phyloP scores from a whole-genome alignment of 2,797 vertebrate species.

The Pagetopsis macropterus region DNA sequence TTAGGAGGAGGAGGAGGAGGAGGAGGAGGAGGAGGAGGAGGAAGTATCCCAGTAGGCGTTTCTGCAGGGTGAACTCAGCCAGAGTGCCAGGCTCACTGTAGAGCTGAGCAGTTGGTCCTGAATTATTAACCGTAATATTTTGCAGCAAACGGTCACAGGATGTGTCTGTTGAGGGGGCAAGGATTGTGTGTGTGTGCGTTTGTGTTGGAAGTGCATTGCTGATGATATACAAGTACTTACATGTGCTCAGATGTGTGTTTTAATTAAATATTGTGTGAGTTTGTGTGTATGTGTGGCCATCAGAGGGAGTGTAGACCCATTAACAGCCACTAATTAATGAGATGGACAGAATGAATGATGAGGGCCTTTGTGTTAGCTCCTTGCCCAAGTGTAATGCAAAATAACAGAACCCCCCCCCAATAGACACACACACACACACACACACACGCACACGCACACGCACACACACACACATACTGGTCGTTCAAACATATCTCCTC shows the following conservation, averaged over 20 bases:
- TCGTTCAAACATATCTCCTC: not conserved
- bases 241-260: not conserved
- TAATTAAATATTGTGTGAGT: not conserved
- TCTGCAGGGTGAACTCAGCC: slow-evolving; percentile 62
- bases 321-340: slow-evolving; percentile 52
- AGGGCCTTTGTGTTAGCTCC: slow-evolving; percentile 37
- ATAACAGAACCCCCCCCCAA: not conserved
- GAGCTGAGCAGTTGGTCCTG: slow-evolving; percentile 68
- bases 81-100: slow-evolving; percentile 50
- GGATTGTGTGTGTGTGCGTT: slow-evolving; percentile 13
- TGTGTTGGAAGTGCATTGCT: slow-evolving; percentile 15
- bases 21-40: not conserved
- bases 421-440: slow-evolving; percentile 11
- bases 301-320: slow-evolving; percentile 13
- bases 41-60: slow-evolving; percentile 56
- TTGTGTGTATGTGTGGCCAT: not conserved
- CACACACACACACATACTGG: slow-evolving; percentile 8
- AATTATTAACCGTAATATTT: slow-evolving; percentile 83
- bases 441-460: slow-evolving; percentile 16
- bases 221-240: not conserved
- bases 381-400: slow-evolving; percentile 13
- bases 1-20: slow-evolving; percentile 5
- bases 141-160: slow-evolving; percentile 66
- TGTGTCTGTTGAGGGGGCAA: slow-evolving; percentile 52
- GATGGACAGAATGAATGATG: slow-evolving; percentile 14